phyloP scores from a whole-genome alignment of 1,140 invertebrate species.

The Trachymyrmex septentrionalis region DNA sequence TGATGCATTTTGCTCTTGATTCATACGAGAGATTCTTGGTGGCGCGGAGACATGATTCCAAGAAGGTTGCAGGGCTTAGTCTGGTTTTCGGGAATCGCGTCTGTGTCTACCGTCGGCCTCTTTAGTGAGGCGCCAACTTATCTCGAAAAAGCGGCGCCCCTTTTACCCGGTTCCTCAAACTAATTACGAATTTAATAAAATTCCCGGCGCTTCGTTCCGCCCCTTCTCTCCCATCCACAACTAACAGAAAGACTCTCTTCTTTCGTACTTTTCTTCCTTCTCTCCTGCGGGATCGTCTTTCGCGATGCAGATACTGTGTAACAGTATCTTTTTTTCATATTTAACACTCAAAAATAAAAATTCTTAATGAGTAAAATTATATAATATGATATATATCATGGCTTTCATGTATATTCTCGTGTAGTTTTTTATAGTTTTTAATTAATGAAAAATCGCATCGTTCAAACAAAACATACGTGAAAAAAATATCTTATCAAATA shows the following conservation, averaged over 20 bases:
- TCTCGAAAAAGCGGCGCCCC: slow-evolving; percentile 75
- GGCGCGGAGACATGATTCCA: slow-evolving; percentile 46
- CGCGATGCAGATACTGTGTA: slow-evolving; percentile 18
- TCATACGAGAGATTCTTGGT: slow-evolving; percentile 19
- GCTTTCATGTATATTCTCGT: not conserved
- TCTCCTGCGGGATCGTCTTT: slow-evolving; percentile 15
- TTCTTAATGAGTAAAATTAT: not conserved
- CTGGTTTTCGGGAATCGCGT: slow-evolving; percentile 79
- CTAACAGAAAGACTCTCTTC: slow-evolving; percentile 52
- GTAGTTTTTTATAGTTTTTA: not conserved
- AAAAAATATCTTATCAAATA: not conserved
- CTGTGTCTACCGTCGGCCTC: slow-evolving; percentile 71
- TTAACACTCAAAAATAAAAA: not conserved
- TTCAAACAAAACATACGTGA: not conserved
- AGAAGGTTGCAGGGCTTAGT: slow-evolving; percentile 65
- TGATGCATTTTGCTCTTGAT: slow-evolving; percentile 27
- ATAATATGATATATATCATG: not conserved
- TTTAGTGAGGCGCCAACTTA: slow-evolving; percentile 76
- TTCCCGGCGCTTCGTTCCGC: slow-evolving; percentile 51
- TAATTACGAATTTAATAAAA: slow-evolving; percentile 83
- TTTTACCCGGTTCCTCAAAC: slow-evolving; percentile 79
- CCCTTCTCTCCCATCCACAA: not conserved
- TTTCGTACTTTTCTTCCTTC: not conserved
- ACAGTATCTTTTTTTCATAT: not conserved
- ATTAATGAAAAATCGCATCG: not conserved